Evolutionary conservation across 2,797 vertebrate genomes (phyloP).

Genomic region (Buceros bicornis): DNA sequence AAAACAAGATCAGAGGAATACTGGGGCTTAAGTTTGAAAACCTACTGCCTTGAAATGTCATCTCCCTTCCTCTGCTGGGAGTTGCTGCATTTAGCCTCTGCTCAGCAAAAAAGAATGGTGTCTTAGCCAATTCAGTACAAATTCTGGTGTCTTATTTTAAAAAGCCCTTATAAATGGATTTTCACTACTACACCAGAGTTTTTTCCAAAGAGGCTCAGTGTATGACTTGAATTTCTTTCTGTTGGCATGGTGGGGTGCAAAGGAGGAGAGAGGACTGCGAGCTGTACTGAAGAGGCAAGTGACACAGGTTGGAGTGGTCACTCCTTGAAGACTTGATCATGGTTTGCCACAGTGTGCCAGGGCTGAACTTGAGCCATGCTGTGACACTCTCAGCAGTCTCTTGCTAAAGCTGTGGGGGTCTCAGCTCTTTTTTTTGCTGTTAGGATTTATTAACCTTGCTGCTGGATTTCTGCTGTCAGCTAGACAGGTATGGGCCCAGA

Average conservation of each 20-base stretch:
- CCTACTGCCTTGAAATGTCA: neutral
- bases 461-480: rapidly evolving
- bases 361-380: neutral
- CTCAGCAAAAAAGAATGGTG: neutral
- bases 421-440: neutral
- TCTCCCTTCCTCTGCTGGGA: constrained; percentile 8
- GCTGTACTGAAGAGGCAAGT: neutral
- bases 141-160: neutral
- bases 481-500: neutral
- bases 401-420: neutral
- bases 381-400: neutral
- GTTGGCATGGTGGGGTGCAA: neutral
- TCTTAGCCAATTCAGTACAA: neutral
- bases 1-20: constrained; percentile 22
- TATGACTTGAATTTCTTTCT: neutral
- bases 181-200: neutral
- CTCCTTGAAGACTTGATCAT: rapidly evolving
- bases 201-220: neutral
- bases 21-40: constrained; percentile 6
- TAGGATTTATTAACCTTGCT: neutral
- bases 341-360: neutral
- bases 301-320: neutral
- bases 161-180: neutral
- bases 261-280: rapidly evolving
- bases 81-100: neutral